Evolutionary conservation across 2,113 vertebrate genomes (phyloP), one percentile per base, ranked within the genome.

Genomic region (Pelobates fuscus): DNA sequence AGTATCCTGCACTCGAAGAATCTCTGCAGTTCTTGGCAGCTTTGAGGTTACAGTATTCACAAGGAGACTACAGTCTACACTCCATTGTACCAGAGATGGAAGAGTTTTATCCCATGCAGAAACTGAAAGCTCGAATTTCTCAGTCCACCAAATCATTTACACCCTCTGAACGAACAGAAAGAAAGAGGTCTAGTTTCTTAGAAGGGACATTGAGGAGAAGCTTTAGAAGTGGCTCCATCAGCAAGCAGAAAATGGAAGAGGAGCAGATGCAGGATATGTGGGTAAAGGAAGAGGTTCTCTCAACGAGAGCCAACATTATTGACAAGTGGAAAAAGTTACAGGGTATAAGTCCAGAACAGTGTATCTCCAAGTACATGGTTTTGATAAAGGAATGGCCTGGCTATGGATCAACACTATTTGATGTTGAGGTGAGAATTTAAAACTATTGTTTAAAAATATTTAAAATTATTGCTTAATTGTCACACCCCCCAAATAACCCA

Each of bases 291-390:
- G 97, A 99, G 79, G 85, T 91, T 5, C 89, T 87, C 2, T 90
- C 93, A 0, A 85, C 90, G 3, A 91, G 86, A 5, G 89, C 94
- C 83, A 92, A 90, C 66, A 88, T 98, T 81, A 79, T 95, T 21
- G 95, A 98, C 81, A 99, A 99, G 84, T 99, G 97, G 97, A 94
- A 85, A 84, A 96, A 94, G 24, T 84, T 99, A 37, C 95, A 95
- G 84, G 95, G 94, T 17, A 90, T 97, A 91, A 93, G 72, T 72
- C 96, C 96, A 87, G 92, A 96, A 8, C 94, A 94, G 80, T 95
- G 94, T 78, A 98, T 98, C 94, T 84, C 89, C 68, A 96, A 95
- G 66, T 99, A 99, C 82, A 99, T 98, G 97, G 80, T 86, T 5
- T 76, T 98, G 84, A 93, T 95, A 79, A 95, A 92, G 84, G 97